Base-by-base conservation (phyloP, 2,113 vertebrate species). In the Takifugu bimaculatus region DNA sequence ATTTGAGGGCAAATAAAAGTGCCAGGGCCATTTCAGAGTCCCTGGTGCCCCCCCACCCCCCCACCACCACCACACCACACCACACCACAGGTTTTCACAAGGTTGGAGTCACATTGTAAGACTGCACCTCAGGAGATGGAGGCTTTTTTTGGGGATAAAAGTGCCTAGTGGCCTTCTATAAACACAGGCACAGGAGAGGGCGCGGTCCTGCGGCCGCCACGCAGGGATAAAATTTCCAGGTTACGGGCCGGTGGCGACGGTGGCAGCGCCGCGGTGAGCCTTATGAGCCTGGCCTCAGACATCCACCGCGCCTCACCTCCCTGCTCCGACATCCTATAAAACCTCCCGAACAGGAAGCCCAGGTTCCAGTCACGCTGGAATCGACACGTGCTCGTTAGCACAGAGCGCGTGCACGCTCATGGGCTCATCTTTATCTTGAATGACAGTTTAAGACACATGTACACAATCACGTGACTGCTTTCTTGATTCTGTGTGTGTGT, bases 1-100 rank as follows among this genome's bases (percentile, higher is more conserved):
- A 86, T 89, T 85, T 84, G 74, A 82, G 83, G 75, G 27, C 71
- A 70, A 66, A 83, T 84, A 83, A 82, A 87, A 82, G 76, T 74
- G 72, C 72, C 74, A 75, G 5, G 53, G 63, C 65, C 79, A 55
- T 84, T 85, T 79, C 79, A 72, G 66, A 6, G 67, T 63, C 70
- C 72, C 74, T n/a, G 14, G 62, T 60, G 76, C 69, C 73, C 58
- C 48, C 26, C 64, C 43, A 20, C 20, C 20, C 20, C 20, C 20
- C 20, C 20, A 20, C 20, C 20, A 20, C 20, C 20, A 20, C 20
- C 20, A 49, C 12, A 70, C 70, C 20, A 49, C 12, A 70, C 70
- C 57, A 60, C 76, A 77, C 87, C 78, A 32, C 87, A 80, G 65
- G 65, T 49, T 83, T 86, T 87, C 70, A 85, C 68, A 61, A 88